phyloP scores from a whole-genome alignment of 2,888 invertebrate genomes.

The Saturnia pavonia region DNA sequence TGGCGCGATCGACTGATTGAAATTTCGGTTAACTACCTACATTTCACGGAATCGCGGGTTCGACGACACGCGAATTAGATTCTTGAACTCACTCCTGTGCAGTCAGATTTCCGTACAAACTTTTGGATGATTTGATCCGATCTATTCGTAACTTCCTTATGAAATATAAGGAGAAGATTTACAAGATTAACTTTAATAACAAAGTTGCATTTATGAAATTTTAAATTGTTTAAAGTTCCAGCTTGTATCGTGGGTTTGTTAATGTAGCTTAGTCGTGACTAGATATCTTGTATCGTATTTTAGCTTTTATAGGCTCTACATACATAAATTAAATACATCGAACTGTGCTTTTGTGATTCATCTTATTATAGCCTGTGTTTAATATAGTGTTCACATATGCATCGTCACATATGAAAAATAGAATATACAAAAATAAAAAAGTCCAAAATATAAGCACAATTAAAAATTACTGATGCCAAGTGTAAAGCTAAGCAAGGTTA shows the following conservation, averaged over 20 bases:
- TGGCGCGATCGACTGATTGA: constrained; percentile 53
- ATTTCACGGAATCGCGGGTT: constrained; percentile 53
- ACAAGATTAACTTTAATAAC: not conserved
- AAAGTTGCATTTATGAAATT: not conserved
- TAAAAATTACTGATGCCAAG: too few species aligned
- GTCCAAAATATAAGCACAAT: too few species aligned
- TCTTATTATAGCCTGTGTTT: too few species aligned
- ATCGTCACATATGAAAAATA: too few species aligned
- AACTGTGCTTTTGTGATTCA: too few species aligned
- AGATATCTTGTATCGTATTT: too few species aligned
- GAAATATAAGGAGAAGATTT: not conserved
- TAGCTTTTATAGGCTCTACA: too few species aligned
- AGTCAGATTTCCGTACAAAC: constrained; percentile 11
- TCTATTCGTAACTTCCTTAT: not conserved
- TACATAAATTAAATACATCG: too few species aligned
- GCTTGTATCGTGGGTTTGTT: not conserved
- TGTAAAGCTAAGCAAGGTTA: too few species aligned
- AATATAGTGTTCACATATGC: too few species aligned
- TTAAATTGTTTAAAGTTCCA: not conserved
- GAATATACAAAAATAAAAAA: too few species aligned
- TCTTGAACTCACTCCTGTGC: constrained; percentile 18
- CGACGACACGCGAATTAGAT: constrained; percentile 39
- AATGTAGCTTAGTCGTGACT: too few species aligned
- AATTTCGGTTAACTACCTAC: constrained; percentile 48
- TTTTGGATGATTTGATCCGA: not conserved